Evolutionary conservation across 2,888 invertebrate species (phyloP).

Genomic region (Drosophila crucigera): DNA sequence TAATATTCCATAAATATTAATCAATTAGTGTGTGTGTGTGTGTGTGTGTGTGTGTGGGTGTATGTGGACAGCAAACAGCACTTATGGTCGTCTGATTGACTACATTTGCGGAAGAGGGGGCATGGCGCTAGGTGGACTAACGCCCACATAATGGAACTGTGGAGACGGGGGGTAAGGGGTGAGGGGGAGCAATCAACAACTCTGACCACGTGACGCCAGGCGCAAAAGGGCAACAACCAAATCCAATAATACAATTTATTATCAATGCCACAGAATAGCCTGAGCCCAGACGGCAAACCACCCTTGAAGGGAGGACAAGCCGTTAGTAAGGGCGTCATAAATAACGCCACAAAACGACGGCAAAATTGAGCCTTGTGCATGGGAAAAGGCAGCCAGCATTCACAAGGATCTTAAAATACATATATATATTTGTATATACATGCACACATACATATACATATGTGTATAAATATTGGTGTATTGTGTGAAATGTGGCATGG

Average conservation of each 20-base stretch:
- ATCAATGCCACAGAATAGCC: constrained; percentile 47
- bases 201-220: constrained; percentile 50
- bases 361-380: constrained; percentile 15
- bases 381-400: not conserved
- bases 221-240: constrained; percentile 68
- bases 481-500: constrained; percentile 26
- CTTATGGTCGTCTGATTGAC: constrained; percentile 69
- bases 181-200: constrained; percentile 22
- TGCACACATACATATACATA: not conserved
- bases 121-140: not conserved
- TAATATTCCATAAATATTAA: constrained; percentile 65
- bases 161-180: not conserved
- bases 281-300: constrained; percentile 14
- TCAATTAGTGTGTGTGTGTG: constrained; percentile 52
- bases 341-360: constrained; percentile 56
- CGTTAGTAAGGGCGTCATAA: constrained; percentile 54
- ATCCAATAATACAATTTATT: constrained; percentile 79
- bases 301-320: constrained; percentile 16
- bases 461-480: constrained; percentile 30
- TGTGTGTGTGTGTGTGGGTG: constrained; percentile 30
- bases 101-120: constrained; percentile 23
- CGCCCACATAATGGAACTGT: constrained; percentile 34
- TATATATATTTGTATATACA: not conserved
- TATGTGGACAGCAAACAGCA: constrained; percentile 66
- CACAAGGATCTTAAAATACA: constrained; percentile 26